Conservation (phyloP, 2,888 invertebrate genomes). For the Drosophila atroscutellata region DNA sequence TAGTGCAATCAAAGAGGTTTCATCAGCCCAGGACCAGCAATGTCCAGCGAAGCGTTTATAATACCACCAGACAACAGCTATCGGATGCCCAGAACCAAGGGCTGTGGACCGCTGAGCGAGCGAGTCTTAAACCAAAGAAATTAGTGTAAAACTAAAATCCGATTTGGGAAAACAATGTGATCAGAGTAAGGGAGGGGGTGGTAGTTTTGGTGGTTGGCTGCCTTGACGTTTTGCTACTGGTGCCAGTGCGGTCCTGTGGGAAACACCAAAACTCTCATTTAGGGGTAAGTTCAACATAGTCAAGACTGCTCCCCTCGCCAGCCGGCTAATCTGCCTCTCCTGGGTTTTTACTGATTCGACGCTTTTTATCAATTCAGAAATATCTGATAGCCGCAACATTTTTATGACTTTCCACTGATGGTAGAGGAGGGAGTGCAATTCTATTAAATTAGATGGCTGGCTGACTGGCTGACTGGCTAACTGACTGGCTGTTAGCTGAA, state of each 20-base stretch:
- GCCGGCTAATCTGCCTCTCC: constrained; percentile 67
- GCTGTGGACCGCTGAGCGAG: constrained; percentile 27
- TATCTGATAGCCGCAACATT: constrained; percentile 72
- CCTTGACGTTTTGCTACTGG: constrained; percentile 9
- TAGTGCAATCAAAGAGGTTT: constrained; percentile 82
- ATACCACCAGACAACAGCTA: constrained; percentile 67
- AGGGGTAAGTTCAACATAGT: constrained; percentile 57
- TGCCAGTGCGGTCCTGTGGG: constrained; percentile 62
- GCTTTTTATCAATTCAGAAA: constrained; percentile 74
- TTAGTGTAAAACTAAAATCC: constrained; percentile 84
- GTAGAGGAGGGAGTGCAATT: constrained; percentile 26
- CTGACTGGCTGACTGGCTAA: not conserved
- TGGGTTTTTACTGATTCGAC: constrained; percentile 66
- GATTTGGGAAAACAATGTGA: constrained; percentile 83
- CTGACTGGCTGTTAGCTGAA: constrained; percentile 25
- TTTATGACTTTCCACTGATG: constrained; percentile 63
- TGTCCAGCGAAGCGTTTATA: constrained; percentile 82
- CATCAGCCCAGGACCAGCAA: constrained; percentile 73
- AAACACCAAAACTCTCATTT: constrained; percentile 56
- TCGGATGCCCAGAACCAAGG: constrained; percentile 33
- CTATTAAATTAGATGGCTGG: constrained; percentile 59
- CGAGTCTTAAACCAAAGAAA: constrained; percentile 83
- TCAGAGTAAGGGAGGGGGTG: constrained; percentile 42
- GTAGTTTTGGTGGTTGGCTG: constrained; percentile 35
- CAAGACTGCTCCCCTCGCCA: constrained; percentile 26